Evolutionary conservation across 2,797 vertebrate genomes (phyloP).

Genomic region (Muscicapa comitata): DNA sequence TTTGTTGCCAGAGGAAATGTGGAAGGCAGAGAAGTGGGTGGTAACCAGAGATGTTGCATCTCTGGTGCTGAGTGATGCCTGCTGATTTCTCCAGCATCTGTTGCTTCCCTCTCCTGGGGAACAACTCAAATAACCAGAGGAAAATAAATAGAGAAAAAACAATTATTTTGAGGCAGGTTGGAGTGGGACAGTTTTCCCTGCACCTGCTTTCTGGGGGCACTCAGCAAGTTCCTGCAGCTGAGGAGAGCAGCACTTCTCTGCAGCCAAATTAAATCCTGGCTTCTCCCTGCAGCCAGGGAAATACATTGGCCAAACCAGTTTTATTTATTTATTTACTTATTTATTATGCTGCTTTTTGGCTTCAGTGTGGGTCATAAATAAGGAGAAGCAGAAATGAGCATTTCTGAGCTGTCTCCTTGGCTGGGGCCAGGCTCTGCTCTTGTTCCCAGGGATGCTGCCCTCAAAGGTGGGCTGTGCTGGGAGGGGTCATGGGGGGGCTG

Average conservation of each 20-base stretch:
- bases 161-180: background rate
- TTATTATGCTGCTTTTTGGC: background rate
- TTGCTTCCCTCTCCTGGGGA: background rate
- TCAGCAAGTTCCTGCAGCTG: background rate
- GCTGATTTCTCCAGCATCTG: background rate
- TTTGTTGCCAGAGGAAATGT: fast-evolving
- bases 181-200: background rate
- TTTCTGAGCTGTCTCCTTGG: background rate
- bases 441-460: background rate
- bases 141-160: background rate
- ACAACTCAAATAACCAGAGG: background rate
- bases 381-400: fast-evolving
- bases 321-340: background rate
- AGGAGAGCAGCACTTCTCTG: background rate
- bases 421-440: background rate
- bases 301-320: fast-evolving
- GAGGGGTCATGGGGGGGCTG: fast-evolving
- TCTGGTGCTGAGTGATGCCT: background rate
- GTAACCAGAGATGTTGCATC: background rate
- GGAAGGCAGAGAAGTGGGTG: background rate
- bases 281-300: background rate
- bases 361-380: background rate
- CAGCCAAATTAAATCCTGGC: background rate
- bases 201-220: background rate
- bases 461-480: background rate